Evolutionary conservation across 2,888 invertebrate species (phyloP), one percentile per base, ranked within the genome.

Genomic region (Lottia gigantea): DNA sequence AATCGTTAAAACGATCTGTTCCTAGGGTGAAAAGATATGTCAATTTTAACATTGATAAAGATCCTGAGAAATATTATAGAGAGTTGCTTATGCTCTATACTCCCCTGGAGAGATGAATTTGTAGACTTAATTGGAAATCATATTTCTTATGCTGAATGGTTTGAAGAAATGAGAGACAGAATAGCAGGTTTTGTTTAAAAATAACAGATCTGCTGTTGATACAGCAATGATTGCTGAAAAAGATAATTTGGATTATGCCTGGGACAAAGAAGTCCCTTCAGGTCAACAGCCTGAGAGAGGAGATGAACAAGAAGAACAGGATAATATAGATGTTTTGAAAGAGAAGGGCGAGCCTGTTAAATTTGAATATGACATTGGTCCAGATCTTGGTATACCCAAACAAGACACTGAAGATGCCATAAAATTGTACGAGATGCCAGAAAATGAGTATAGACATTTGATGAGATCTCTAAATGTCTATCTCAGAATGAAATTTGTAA

Each of bases 31-130:
- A 77, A 8, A 49, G 80, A 26, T 73, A 71, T 61, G 78, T 78
- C 46, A 72, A 74, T 61, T 80, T 75, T 66, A 77, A 79, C 62
- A 64, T 67, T 46, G 62, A 75, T 25, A 55, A 55, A 46, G 82
- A 85, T 62, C 40, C 73, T 19, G 71, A 78, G 19, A 78, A 85
- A 45, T 81, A 76, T 69, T 82, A 75, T 64, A 72, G 85, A 63
- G 80, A 84, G 62, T 71, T 78, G 14, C 49, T 83, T 0, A 81
- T 85, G 82, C 73, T 86, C 4, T 86, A 73, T 70, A 19, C 72
- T 0, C 80, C 83, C n/a, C 7, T 86, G 85, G 85, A 69, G 83
- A 66, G 64, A 84, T 68, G 84, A 85, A 74, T 31, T 78, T 40
- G 45, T 49, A 15, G 73, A 71, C 15, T 64, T 76, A 16, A 55